phyloP scores from a whole-genome alignment of 2,888 invertebrate genomes.

The Congeria kusceri region DNA sequence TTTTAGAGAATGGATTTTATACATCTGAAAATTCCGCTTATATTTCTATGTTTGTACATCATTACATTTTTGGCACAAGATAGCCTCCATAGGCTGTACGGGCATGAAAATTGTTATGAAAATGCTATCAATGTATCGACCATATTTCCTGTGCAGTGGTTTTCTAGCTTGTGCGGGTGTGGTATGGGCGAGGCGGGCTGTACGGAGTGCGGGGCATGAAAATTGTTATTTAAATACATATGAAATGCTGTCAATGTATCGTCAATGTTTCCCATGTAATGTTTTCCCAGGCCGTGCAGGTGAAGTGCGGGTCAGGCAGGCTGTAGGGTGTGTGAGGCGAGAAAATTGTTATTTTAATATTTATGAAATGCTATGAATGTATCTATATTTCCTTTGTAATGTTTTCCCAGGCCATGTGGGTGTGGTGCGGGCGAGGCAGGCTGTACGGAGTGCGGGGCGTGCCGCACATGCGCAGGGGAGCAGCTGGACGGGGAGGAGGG shows the following conservation, averaged over 20 bases:
- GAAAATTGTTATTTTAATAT: slow-evolving; percentile 95
- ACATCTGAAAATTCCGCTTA: too few relatives aligned
- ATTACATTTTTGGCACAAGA: too few relatives aligned
- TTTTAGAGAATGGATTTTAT: too few relatives aligned
- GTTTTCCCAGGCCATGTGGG: slow-evolving; percentile 91
- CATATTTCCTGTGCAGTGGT: too few relatives aligned
- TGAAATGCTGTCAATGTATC: slow-evolving; percentile 80
- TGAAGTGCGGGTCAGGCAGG: slow-evolving; percentile 98
- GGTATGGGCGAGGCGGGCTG: slow-evolving; percentile 98
- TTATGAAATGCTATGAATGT: slow-evolving; percentile 86
- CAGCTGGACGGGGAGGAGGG: slow-evolving; percentile 77
- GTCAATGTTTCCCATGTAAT: too few relatives aligned
- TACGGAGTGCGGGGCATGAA: slow-evolving; percentile 93
- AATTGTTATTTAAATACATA: slow-evolving; percentile 95
- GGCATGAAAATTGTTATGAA: too few relatives aligned
- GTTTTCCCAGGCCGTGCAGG: slow-evolving; percentile 91
- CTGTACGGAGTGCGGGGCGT: slow-evolving; percentile 95
- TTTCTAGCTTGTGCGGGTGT: slow-evolving; percentile 95
- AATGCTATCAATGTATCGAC: too few relatives aligned
- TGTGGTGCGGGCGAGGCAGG: slow-evolving; percentile 98
- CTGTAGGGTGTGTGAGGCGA: slow-evolving; percentile 95
- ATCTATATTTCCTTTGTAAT: not conserved
- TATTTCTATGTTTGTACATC: too few relatives aligned
- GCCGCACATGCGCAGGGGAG: slow-evolving; percentile 93
- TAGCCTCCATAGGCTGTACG: too few relatives aligned